phyloP scores from a whole-genome alignment of 2,888 invertebrate genomes.

The Drosophila stalkeri region DNA sequence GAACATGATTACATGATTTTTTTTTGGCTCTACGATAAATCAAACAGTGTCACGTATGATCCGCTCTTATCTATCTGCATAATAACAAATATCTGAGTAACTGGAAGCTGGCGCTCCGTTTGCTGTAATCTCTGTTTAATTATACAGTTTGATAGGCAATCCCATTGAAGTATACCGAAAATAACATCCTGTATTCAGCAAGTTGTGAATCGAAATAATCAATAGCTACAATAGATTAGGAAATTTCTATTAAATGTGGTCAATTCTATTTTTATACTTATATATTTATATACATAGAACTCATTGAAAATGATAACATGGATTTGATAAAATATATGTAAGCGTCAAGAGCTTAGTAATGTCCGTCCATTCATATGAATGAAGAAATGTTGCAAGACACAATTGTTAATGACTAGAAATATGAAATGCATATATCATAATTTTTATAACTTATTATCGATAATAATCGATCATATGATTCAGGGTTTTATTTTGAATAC shows the following conservation, averaged over 20 bases:
- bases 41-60: background rate
- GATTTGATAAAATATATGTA: too few relatives aligned
- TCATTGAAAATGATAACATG: background rate
- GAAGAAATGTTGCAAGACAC: too few relatives aligned
- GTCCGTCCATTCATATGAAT: too few relatives aligned
- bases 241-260: background rate
- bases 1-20: background rate
- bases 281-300: background rate
- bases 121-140: background rate
- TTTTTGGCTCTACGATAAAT: background rate
- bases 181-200: background rate
- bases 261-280: background rate
- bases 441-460: too few relatives aligned
- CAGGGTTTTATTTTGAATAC: too few relatives aligned
- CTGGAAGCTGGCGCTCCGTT: background rate
- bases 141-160: background rate
- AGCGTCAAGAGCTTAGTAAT: too few relatives aligned
- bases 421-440: too few relatives aligned
- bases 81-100: background rate
- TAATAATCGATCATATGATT: too few relatives aligned
- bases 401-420: too few relatives aligned
- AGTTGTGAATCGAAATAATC: background rate
- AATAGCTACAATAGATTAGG: background rate
- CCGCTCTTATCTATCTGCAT: conserved; percentile 6
- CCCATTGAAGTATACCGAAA: background rate